Base-by-base conservation (phyloP, 1,140 invertebrate genomes). In the Polypedilum pembai region DNA sequence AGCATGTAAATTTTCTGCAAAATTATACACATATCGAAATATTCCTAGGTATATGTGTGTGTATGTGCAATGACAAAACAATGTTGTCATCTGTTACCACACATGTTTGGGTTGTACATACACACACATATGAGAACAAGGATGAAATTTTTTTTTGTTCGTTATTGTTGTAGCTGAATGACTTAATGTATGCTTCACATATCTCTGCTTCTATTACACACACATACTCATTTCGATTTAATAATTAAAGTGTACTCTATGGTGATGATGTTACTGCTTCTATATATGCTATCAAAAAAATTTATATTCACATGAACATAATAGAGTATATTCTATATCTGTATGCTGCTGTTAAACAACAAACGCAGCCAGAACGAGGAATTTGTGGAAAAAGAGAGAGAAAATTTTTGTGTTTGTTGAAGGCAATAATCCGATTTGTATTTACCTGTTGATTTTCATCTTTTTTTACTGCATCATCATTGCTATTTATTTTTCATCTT, bases 61-160 rank as follows among this genome's bases (percentile, higher is more conserved):
- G n/a, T n/a, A n/a, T 56, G 45, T 56, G n/a, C 45, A 56, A 56
- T 56, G 45, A 56, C 45, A 56, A 56, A 56, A 56, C 45, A 56
- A 56, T 56, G 45, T 56, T 56, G 45, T 56, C 45, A 56, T 56
- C 45, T 56, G 45, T 56, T n/a, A 56, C 45, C 45, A 56, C 45
- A 56, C 45, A 56, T 56, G 45, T 56, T 45, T 56, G 45, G 45
- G 24, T 56, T 56, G 12, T 56, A 12, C 15, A n/a, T 15, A 56
- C 24, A 33, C 24, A 33, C 24, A 33, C 24, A 33, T 33, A n/a
- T 56, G 45, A 56, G 45, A 56, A 56, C 8, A 56, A 56, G 24
- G 24, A 33, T 33, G 24, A 33, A 45, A 45, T 45, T 45, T 45
- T 45, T 45, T 45, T 2, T 45, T 7, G 5, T 45, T 45, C 41